A percentile compares a stretch with the other conserved stretches of the same genome.
These are phyloP conservation scores for Hippoglossus hippoglossus DNA, from an alignment of 2,797 vertebrate species.

Conservation along the genomic window DNA sequence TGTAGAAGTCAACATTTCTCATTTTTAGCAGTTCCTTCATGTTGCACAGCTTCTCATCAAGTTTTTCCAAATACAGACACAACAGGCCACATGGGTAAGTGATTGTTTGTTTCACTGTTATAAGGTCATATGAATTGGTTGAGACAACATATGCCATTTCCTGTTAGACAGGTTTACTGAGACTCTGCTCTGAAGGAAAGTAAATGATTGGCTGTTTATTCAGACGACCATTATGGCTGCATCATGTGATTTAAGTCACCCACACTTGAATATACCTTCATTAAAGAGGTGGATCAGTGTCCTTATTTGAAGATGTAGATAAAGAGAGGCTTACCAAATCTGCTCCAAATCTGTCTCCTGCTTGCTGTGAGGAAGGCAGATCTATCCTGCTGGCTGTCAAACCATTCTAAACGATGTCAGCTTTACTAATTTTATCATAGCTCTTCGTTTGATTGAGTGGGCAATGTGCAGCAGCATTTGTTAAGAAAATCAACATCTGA, in stretches of 20 bases:
- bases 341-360: background rate
- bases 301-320: background rate
- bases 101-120: background rate
- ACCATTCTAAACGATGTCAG: background rate
- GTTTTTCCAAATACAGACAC: too few relatives aligned
- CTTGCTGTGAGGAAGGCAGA: background rate
- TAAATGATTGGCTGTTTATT: background rate
- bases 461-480: background rate
- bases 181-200: background rate
- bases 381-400: background rate
- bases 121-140: background rate
- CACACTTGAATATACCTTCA: background rate
- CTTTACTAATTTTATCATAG: background rate
- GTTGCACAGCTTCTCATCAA: too few relatives aligned
- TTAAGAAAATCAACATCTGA: background rate
- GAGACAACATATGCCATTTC: background rate
- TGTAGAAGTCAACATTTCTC: too few relatives aligned
- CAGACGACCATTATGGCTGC: background rate
- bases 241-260: background rate
- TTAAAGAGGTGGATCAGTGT: background rate
- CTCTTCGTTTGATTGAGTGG: background rate
- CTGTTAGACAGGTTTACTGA: slow-evolving; percentile 9
- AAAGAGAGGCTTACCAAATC: background rate
- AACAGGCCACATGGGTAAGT: too few relatives aligned
- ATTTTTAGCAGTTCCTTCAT: too few relatives aligned